phyloP scores from a whole-genome alignment of 2,888 invertebrate species.

The Drosophila anomalata region DNA sequence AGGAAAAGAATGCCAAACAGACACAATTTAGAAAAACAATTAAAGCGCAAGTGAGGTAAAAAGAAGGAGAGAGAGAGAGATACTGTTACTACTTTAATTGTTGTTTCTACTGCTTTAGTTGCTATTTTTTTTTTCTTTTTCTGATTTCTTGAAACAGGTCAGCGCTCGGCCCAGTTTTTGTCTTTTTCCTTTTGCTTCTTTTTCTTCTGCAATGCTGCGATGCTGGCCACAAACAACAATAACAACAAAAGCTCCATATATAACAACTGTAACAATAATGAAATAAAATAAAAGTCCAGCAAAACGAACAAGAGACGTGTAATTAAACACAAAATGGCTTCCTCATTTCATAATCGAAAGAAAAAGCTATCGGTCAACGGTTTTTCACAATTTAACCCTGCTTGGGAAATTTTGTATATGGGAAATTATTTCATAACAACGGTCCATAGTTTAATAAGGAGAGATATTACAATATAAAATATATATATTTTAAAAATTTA shows the following conservation, averaged over 20 bases:
- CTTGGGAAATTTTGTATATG: not conserved
- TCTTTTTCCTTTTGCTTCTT: conserved; percentile 48
- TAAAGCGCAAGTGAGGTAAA: conserved; percentile 66
- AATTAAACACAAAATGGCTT: conserved; percentile 70
- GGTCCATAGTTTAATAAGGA: too few relatives aligned
- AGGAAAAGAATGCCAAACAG: conserved; percentile 40
- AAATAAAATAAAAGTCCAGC: conserved; percentile 48
- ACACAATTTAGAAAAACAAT: conserved; percentile 70
- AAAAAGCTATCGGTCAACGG: conserved; percentile 32
- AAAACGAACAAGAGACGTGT: conserved; percentile 53
- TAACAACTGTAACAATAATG: conserved; percentile 9
- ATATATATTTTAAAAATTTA: too few relatives aligned
- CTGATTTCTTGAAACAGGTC: conserved; percentile 61
- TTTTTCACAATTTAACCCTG: conserved; percentile 8
- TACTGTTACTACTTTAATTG: conserved; percentile 10
- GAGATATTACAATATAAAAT: too few relatives aligned
- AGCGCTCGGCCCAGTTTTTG: conserved; percentile 57
- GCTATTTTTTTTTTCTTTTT: conserved; percentile 6
- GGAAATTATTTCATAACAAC: not conserved
- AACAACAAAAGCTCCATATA: not conserved
- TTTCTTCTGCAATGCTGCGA: conserved; percentile 50
- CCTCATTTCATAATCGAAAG: conserved; percentile 72
- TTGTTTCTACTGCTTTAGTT: conserved; percentile 4
- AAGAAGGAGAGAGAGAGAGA: conserved; percentile 10
- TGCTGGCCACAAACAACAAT: conserved; percentile 15